These are phyloP conservation scores for Equus przewalskii DNA, from an alignment of 2,113 vertebrate genomes.

Conservation along the genomic window DNA sequence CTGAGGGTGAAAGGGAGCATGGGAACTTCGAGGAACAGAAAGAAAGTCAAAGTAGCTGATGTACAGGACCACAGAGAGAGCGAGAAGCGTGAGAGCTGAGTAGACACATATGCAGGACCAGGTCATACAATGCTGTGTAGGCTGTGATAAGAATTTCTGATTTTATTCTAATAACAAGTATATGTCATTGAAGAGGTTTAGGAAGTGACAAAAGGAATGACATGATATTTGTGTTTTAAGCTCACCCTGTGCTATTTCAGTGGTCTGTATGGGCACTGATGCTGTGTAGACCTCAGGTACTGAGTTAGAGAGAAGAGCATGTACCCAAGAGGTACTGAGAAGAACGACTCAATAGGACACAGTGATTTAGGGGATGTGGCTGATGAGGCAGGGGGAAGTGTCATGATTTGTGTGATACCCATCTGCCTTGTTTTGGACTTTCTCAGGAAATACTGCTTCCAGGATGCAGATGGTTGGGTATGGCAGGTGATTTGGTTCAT, in stretches of 20 bases:
- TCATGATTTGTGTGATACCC: background rate
- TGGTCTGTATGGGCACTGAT: background rate
- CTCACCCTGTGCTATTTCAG: background rate
- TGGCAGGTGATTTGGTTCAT: background rate
- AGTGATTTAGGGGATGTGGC: background rate
- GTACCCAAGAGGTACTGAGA: background rate
- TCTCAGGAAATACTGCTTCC: background rate
- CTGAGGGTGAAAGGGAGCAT: background rate
- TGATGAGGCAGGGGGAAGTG: background rate
- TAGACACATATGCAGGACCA: background rate
- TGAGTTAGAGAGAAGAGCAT: background rate
- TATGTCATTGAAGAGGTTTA: background rate
- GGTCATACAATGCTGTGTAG: background rate
- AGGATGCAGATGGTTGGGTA: background rate
- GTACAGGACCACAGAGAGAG: background rate
- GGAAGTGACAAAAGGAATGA: background rate
- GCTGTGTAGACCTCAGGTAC: background rate
- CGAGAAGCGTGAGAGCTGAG: background rate
- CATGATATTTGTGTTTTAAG: background rate
- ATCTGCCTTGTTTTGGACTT: background rate
- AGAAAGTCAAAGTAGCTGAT: background rate
- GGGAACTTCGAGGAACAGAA: background rate
- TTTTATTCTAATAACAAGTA: background rate
- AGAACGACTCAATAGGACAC: too few species aligned
- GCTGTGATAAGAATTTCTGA: background rate